These are phyloP conservation scores for Sycophaga agraensis DNA, from an alignment of 1,140 invertebrate genomes.

Conservation along the genomic window DNA sequence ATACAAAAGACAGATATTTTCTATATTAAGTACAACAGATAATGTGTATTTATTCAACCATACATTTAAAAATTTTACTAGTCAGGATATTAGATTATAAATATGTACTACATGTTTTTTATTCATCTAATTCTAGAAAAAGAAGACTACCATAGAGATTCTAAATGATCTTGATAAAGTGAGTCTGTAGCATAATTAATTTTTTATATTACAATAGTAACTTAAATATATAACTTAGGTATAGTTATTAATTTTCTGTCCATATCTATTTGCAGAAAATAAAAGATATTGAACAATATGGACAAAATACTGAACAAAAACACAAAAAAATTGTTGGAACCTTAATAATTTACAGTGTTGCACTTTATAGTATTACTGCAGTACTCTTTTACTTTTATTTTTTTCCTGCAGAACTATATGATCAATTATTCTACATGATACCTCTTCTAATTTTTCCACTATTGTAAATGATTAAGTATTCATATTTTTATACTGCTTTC, in stretches of 20 bases:
- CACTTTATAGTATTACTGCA: constrained; percentile 75
- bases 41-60: too few relatives aligned
- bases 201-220: too few relatives aligned
- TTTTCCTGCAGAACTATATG: constrained; percentile 67
- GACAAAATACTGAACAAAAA: constrained; percentile 73
- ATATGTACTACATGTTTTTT: too few relatives aligned
- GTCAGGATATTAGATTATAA: too few relatives aligned
- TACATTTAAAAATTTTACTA: too few relatives aligned
- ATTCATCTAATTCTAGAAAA: constrained; percentile 67
- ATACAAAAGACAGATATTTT: too few relatives aligned
- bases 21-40: too few relatives aligned
- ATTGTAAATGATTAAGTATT: constrained; percentile 66
- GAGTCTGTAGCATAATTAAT: constrained; percentile 32
- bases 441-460: constrained; percentile 76
- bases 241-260: constrained; percentile 21
- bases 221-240: too few relatives aligned
- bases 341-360: constrained; percentile 77
- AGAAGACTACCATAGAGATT: constrained; percentile 75
- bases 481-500: neutral
- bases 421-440: constrained; percentile 70
- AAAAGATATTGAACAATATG: constrained; percentile 76
- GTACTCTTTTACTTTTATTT: constrained; percentile 79
- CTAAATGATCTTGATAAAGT: constrained; percentile 74
- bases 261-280: constrained; percentile 65
- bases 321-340: constrained; percentile 79